phyloP scores from a whole-genome alignment of 2,113 vertebrate species.

The Caranx melampygus region DNA sequence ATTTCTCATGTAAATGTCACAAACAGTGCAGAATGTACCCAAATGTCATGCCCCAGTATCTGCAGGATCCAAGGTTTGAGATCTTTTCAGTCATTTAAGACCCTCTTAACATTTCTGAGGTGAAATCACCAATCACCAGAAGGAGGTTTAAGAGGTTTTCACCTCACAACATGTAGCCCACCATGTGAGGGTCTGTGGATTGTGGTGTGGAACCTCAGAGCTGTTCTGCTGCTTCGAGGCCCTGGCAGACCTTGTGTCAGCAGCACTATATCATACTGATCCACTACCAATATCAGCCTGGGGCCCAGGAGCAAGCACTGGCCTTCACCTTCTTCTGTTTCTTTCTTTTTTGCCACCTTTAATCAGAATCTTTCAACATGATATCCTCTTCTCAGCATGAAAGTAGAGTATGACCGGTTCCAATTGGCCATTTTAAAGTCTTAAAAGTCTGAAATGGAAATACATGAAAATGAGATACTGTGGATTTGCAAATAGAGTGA shows the following conservation, averaged over 20 bases:
- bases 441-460: too few relatives aligned
- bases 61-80: not conserved
- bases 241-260: not conserved
- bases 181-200: conserved; percentile 16
- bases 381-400: not conserved
- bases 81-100: not conserved
- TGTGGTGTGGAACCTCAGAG: conserved; percentile 17
- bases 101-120: conserved; percentile 15
- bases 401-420: not conserved
- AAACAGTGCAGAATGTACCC: not conserved
- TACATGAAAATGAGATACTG: too few relatives aligned
- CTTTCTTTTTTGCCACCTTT: not conserved
- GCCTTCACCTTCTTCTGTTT: not conserved
- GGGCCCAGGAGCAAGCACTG: not conserved
- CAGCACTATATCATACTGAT: not conserved
- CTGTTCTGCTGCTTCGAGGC: not conserved
- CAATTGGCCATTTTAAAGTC: too few relatives aligned
- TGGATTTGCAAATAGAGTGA: too few relatives aligned
- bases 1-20: not conserved
- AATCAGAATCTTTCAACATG: not conserved
- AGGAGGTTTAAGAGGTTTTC: conserved; percentile 15
- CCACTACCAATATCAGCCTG: not conserved
- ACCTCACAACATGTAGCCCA: conserved; percentile 9
- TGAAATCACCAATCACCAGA: conserved; percentile 20
- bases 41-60: not conserved